Conservation (phyloP, 2,113 vertebrate species). For the Pleuronectes platessa region DNA sequence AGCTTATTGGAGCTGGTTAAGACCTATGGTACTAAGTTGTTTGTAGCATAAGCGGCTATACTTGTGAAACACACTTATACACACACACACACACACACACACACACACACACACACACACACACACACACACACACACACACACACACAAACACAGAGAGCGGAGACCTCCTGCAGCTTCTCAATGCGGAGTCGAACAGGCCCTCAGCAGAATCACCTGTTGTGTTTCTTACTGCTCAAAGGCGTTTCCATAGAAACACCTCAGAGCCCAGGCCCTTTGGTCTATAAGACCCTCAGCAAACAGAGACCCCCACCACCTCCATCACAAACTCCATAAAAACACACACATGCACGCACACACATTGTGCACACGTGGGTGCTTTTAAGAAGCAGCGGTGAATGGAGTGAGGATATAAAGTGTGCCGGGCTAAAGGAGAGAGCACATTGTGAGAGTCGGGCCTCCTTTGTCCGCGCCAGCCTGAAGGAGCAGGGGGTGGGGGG, state of each 20-base stretch:
- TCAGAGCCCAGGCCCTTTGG: slow-evolving; percentile 66
- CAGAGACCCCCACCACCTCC: slow-evolving; percentile 58
- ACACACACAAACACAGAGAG: neutral
- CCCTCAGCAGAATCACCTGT: slow-evolving; percentile 78
- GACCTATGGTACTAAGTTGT: slow-evolving; percentile 45
- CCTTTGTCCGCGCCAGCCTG: slow-evolving; percentile 75
- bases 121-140: slow-evolving; percentile 15
- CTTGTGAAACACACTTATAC: slow-evolving; percentile 24
- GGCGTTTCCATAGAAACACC: slow-evolving; percentile 80
- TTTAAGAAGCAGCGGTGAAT: slow-evolving; percentile 73
- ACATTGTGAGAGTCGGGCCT: slow-evolving; percentile 73
- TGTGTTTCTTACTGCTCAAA: slow-evolving; percentile 78
- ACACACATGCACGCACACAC: slow-evolving; percentile 40
- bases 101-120: neutral
- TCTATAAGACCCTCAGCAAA: slow-evolving; percentile 76
- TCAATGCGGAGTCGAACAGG: slow-evolving; percentile 52
- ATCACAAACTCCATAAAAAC: slow-evolving; percentile 64
- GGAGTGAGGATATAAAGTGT: slow-evolving; percentile 80
- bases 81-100: slow-evolving; percentile 14
- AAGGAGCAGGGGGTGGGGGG: slow-evolving; percentile 63
- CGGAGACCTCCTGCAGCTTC: slow-evolving; percentile 60
- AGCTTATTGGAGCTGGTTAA: slow-evolving; percentile 73
- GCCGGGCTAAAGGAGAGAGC: slow-evolving; percentile 69
- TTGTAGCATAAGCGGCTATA: slow-evolving; percentile 37
- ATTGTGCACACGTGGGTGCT: slow-evolving; percentile 57